A percentile compares a stretch with the other conserved stretches of the same genome.
Conservation (phyloP, 2,113 vertebrate species). For the Nibea albiflora region DNA sequence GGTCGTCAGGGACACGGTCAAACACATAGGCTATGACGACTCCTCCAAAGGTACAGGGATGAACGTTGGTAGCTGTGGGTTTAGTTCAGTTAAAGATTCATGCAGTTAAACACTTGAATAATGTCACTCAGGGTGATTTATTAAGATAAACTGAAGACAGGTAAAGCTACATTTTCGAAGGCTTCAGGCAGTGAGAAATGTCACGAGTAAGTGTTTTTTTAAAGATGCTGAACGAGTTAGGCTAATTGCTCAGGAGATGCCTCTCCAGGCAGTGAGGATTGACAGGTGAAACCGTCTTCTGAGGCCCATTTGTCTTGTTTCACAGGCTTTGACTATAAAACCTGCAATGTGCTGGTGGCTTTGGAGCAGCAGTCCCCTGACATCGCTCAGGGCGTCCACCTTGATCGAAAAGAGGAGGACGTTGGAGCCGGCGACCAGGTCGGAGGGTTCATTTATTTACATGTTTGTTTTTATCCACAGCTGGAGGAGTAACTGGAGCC, state of each 20-base stretch:
- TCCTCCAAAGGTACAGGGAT: slow-evolving; percentile 90
- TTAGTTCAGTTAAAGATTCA: neutral
- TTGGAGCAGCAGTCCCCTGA: slow-evolving; percentile 97
- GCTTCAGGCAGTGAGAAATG: neutral
- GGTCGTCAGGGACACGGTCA: slow-evolving; percentile 93
- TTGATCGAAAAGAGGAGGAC: slow-evolving; percentile 94
- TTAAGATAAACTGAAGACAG: neutral
- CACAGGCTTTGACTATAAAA: slow-evolving; percentile 91
- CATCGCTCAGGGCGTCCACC: slow-evolving; percentile 93
- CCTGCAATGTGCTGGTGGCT: slow-evolving; percentile 85
- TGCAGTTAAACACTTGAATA: neutral
- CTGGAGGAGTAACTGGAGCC: neutral
- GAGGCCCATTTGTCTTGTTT: neutral
- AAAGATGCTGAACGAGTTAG: neutral
- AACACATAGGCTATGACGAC: slow-evolving; percentile 93
- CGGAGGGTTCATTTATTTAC: neutral
- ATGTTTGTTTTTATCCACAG: neutral
- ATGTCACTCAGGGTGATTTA: neutral
- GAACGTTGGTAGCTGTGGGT: neutral
- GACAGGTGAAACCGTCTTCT: neutral
- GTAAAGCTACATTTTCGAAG: neutral
- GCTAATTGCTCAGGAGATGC: neutral
- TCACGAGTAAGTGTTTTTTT: no score
- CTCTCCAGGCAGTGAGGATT: neutral
- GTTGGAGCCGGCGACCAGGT: slow-evolving; percentile 97